phyloP scores from a whole-genome alignment of 2,888 invertebrate genomes.

The Sussaba pulchella region DNA sequence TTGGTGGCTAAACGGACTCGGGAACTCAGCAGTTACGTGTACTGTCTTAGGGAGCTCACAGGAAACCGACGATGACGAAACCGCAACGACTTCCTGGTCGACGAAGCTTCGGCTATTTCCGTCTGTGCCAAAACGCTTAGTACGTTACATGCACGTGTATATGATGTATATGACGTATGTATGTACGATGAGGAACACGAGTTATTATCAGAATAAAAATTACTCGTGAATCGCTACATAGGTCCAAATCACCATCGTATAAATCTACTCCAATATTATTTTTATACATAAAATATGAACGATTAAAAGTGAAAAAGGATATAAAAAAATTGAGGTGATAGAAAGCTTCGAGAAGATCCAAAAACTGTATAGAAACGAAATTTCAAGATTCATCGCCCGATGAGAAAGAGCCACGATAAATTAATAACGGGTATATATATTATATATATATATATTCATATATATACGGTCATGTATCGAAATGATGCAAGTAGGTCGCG shows the following conservation, averaged over 20 bases:
- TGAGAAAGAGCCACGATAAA: constrained; percentile 42
- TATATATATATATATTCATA: constrained; percentile 5
- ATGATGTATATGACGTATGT: too few species aligned
- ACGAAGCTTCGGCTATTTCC: constrained; percentile 34
- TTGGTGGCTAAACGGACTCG: not conserved
- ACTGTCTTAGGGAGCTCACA: constrained; percentile 6
- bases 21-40: not conserved
- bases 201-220: constrained; percentile 26
- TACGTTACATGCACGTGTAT: constrained; percentile 15
- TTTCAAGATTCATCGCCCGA: constrained; percentile 18
- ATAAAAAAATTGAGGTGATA: too few species aligned
- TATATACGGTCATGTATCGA: constrained; percentile 20
- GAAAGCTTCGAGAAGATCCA: too few species aligned
- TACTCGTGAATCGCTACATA: not conserved
- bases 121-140: constrained; percentile 32
- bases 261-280: too few species aligned
- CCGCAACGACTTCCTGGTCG: constrained; percentile 66
- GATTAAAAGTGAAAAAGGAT: too few species aligned
- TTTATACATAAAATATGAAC: too few species aligned
- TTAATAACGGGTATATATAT: constrained; percentile 50
- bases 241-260: too few species aligned
- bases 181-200: constrained; percentile 19
- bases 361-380: not conserved
- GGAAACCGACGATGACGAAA: constrained; percentile 71
- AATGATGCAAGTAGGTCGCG: constrained; percentile 50